Base-by-base conservation (phyloP, 2,888 invertebrate species). In the Balanococcus diminutus region DNA sequence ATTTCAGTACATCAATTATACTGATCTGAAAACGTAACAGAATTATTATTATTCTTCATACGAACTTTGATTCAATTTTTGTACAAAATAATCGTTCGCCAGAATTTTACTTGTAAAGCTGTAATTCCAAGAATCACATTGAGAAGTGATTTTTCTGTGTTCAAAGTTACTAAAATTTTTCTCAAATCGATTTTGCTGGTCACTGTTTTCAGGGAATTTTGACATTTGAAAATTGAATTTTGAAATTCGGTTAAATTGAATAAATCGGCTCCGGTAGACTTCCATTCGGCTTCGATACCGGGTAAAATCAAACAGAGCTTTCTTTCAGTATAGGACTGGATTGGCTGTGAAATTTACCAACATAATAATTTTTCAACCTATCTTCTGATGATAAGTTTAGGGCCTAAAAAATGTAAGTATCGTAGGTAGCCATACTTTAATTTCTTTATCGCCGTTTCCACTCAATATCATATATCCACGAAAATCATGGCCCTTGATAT, bases 401-500 rank as follows among this genome's bases (percentile, higher is more conserved):
- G 22, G 6, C 4, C 22, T 8, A 25, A 8, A 8, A 61, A 6
- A 61, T 22, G 61, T 51, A 22, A 16, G 25, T 14, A 67, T 67
- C 1, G 14, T 61, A n/a, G n/a, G n/a, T n/a, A n/a, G n/a, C 4
- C 25, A 25, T 75, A 75, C 75, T 75, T 75, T 75, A 1, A 75
- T 75, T 32, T 75, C 75, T 8, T 32, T 75, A 19, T 32, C 75
- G 4, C 75, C 75, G 8, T 86, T 42, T 82, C 39, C 92, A 87
- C 93, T 93, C 39, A 97, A 90, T 84, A 98, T 91, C 28, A 93
- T 91, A 91, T 93, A 98, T 1, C 98, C 98, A 89, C 98, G 93
- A 90, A 92, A 94, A 56, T 92, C 91, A 90, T 98, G 97, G 0
- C 96, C 94, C 72, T 93, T 91, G 87, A 96, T 93, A 88, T 94